Conservation (phyloP, 2,797 vertebrate genomes). For the Acanthurus leucopareius region DNA sequence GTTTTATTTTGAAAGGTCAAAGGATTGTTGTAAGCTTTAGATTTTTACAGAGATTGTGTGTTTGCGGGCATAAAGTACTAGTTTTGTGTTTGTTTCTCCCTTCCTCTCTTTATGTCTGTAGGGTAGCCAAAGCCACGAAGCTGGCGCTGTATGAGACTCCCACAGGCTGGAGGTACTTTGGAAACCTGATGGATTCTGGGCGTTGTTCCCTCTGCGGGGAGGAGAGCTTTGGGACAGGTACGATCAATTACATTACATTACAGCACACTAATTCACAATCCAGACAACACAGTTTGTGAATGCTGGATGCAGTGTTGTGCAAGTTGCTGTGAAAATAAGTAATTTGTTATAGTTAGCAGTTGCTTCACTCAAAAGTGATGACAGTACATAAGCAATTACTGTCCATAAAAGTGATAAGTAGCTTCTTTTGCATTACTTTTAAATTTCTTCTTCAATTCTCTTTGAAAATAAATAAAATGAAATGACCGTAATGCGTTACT, state of each 20-base stretch:
- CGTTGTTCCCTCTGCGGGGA: conserved; percentile 98
- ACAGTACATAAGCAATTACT: no score
- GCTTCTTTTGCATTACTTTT: no score
- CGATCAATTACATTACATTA: conserved; percentile 26
- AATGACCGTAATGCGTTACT: no score
- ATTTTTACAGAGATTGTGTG: conserved; percentile 14
- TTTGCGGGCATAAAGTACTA: conserved; percentile 23
- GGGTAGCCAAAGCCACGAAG: conserved; percentile 97
- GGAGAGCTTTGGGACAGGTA: conserved; percentile 99
- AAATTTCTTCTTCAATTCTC: no score
- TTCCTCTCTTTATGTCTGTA: conserved; percentile 72
- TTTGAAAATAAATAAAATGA: no score
- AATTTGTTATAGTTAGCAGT: no score
- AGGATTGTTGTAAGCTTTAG: conserved; percentile 42
- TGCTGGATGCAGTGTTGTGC: neutral
- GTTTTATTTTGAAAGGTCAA: conserved; percentile 74
- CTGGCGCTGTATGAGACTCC: conserved; percentile 97
- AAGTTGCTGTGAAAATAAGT: no score
- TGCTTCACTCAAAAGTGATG: no score
- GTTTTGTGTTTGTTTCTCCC: conserved; percentile 32
- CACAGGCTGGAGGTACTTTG: conserved; percentile 97
- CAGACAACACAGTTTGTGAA: conserved; percentile 19
- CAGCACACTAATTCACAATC: conserved; percentile 4
- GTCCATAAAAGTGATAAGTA: no score
- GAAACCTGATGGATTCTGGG: conserved; percentile 98